Percentiles rank a stretch among this genome's conserved stretches.
Conservation (phyloP, 2,113 vertebrate genomes). For the Lanius ludovicianus region DNA sequence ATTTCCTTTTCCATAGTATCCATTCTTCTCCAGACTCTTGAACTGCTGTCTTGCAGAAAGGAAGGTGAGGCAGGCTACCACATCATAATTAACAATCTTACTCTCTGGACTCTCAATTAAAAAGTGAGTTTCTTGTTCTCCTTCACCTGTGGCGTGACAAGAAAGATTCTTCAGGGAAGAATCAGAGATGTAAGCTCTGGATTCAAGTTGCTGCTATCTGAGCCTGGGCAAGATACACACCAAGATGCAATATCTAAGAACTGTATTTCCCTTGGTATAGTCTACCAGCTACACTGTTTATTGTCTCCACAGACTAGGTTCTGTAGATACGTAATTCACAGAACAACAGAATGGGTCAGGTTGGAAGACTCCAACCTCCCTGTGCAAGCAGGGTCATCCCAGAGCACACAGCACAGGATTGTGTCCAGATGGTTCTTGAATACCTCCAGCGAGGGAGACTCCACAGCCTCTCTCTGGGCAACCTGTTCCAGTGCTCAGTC, state of each 20-base stretch:
- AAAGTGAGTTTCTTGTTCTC: neutral
- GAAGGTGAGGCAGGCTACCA: neutral
- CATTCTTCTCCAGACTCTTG: neutral
- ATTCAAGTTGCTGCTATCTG: neutral
- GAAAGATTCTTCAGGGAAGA: neutral
- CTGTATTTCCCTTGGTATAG: neutral
- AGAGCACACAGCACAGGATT: neutral
- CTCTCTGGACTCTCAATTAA: neutral
- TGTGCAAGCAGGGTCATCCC: neutral
- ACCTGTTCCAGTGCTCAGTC: neutral
- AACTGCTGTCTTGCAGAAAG: neutral
- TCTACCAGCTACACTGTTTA: neutral
- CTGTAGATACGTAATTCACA: neutral
- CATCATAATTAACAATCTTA: neutral
- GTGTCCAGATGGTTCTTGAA: neutral
- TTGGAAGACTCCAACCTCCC: neutral
- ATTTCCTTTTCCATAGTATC: neutral
- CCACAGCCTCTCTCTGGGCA: neutral
- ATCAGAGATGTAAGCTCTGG: neutral
- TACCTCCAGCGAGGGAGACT: neutral
- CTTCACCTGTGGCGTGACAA: neutral
- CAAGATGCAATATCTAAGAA: neutral
- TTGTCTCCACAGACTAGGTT: neutral
- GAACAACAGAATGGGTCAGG: neutral
- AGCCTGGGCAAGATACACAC: neutral